Base-by-base conservation (phyloP, 2,797 vertebrate species). In the Gadopsis bispinosus region DNA sequence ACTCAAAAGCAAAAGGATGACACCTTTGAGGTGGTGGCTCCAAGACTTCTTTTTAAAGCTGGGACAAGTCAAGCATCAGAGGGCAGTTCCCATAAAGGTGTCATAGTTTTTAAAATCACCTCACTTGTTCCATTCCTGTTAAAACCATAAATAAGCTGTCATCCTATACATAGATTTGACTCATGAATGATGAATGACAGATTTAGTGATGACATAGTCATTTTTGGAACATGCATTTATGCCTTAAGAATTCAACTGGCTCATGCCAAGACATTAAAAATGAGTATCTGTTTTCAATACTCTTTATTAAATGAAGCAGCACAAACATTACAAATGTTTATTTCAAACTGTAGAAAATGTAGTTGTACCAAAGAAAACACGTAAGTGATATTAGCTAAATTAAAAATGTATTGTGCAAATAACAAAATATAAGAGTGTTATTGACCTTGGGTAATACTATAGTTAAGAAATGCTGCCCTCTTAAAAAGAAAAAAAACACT, bases 231-330 rank as follows among this genome's bases (percentile, higher is more conserved):
- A 37, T 22, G 9, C 4, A 59, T 54, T 66, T 26, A 17, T 45
- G 1, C 35, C 22, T 29, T 4, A 29, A 16, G 2, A 33, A 26
- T 64, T 14, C 3, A 14, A 67, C 1, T 10, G 7, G 1, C 4
- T 43, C 10, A 55, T 33, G 10, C 2, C n/a, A 68, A 68, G 5
- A 71, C 55, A 13, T 43, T 3, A 63, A 61, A 17, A 73, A 29
- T 39, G 0, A 63, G 10, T 2, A 14, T 2, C 2, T 43, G 55
- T 69, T 89, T 79, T 81, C 69, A 88, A 77, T 69, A 71, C 19
- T 65, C 58, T 94, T 93, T 92, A 93, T 87, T 94, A 84, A 90
- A 87, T 75, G 85, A 91, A 89, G 89, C 80, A 85, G 83, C 79
- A 90, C 83, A 89, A 89, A 86, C 63, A 79, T 79, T 81, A 88